Evolutionary conservation across 2,113 vertebrate genomes (phyloP), one percentile per base, ranked within the genome.

Genomic region (Osmerus mordax): DNA sequence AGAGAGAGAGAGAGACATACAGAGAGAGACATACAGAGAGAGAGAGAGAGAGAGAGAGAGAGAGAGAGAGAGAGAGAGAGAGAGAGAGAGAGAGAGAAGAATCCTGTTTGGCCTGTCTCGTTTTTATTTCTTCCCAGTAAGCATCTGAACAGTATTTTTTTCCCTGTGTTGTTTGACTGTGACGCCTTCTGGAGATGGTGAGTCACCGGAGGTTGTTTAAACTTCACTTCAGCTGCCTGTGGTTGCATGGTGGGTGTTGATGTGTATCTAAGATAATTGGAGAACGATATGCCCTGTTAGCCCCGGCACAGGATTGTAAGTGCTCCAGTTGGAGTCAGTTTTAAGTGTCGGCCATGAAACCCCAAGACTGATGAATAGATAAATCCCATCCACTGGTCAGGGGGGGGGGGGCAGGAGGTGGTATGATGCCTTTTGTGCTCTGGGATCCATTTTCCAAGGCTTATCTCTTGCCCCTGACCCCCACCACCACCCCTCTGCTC

Each of bases 361-460:
- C 14, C 65, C 41, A 5, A 29, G n/a, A n/a, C n/a, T n/a, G 25
- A 47, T 19, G 29, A 65, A 55, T 15, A 25, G 53, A 28, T 18
- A 65, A 64, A 36, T 18, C 28, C 4, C 15, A 7, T 32, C 13
- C 8, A n/a, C 36, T 52, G 32, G 56, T 21, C 18, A 4, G 54
- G 8, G 28, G 9, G 36, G 15, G 55, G 15, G 15, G 55, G 55
- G 15, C 5, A 65, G 78, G 75, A 67, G 77, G 71, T 65, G 75
- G 73, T 47, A 16, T 70, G 15, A 74, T 78, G 78, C 73, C 84
- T 87, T 87, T 84, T 84, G 83, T 86, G 85, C 83, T 89, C 11
- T 65, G 84, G 78, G 84, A 88, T 87, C 82, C 85, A 84, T 91
- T 91, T 89, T 87, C 79, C 65, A 67, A 83, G 75, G 83, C 82